phyloP scores from a whole-genome alignment of 2,797 vertebrate genomes.

The Danio choprae region DNA sequence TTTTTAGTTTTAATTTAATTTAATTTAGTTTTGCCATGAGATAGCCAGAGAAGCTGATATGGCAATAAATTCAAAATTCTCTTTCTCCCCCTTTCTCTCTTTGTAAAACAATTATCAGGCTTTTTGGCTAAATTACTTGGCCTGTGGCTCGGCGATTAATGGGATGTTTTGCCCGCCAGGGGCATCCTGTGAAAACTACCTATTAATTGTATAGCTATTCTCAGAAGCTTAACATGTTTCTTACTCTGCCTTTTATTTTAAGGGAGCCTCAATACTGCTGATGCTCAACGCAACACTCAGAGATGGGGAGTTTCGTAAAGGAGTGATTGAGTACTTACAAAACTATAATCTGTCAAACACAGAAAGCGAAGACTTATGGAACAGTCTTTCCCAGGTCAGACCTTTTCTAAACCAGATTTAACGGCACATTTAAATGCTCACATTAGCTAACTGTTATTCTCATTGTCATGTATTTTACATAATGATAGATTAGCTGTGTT shows the following conservation, averaged over 20 bases:
- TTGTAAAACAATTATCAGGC: no score
- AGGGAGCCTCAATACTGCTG: conserved; percentile 94
- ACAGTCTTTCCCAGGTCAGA: conserved; percentile 89
- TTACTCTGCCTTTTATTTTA: neutral
- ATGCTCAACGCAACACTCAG: conserved; percentile 89
- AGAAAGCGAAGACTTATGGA: conserved; percentile 88
- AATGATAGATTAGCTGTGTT: neutral
- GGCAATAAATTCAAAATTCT: no score
- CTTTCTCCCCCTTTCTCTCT: no score
- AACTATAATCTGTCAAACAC: conserved; percentile 82
- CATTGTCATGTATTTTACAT: neutral
- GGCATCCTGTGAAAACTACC: no score
- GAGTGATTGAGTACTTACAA: conserved; percentile 84
- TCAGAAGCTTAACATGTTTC: neutral
- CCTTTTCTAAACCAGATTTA: neutral
- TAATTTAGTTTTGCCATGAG: no score
- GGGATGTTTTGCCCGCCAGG: no score
- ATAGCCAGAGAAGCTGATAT: no score
- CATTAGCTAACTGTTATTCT: neutral
- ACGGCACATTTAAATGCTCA: neutral
- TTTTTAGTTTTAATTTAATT: no score
- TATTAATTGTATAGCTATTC: neutral
- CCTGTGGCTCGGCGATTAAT: no score
- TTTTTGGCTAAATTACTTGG: no score
- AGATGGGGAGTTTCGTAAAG: conserved; percentile 86